Evolutionary conservation across 2,113 vertebrate genomes (phyloP).

Genomic region (Vidua chalybeata): DNA sequence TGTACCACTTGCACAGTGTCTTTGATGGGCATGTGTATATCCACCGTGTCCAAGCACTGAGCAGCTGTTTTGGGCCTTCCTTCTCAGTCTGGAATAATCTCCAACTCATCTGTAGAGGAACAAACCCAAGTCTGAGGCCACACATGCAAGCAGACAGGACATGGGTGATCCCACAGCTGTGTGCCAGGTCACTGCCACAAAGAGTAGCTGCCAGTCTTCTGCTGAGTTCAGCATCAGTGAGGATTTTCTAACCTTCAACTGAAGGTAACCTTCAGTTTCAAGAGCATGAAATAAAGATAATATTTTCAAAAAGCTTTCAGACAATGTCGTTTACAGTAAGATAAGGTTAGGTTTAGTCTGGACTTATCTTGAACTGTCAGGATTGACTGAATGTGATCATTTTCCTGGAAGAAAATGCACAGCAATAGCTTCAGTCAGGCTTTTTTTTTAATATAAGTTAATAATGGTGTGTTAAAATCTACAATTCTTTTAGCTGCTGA

Average conservation of each 20-base stretch:
- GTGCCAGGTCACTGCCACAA: background rate
- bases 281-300: background rate
- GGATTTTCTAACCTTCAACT: background rate
- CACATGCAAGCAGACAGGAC: background rate
- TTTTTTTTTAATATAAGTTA: background rate
- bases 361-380: background rate
- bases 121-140: background rate
- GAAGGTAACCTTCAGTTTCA: background rate
- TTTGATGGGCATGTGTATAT: fast-evolving
- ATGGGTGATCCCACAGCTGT: background rate
- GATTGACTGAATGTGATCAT: background rate
- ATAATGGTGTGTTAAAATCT: background rate
- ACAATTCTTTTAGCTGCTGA: background rate
- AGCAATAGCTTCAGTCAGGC: background rate
- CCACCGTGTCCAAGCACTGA: fast-evolving
- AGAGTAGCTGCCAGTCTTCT: background rate
- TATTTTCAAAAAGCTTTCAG: background rate
- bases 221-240: background rate
- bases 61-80: background rate
- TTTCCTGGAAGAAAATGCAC: background rate
- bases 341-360: background rate
- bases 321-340: background rate
- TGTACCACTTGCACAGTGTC: background rate
- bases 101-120: background rate
- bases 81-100: background rate